Evolutionary conservation across 2,797 vertebrate species (phyloP).

Genomic region (Pseudochirops corinnae): DNA sequence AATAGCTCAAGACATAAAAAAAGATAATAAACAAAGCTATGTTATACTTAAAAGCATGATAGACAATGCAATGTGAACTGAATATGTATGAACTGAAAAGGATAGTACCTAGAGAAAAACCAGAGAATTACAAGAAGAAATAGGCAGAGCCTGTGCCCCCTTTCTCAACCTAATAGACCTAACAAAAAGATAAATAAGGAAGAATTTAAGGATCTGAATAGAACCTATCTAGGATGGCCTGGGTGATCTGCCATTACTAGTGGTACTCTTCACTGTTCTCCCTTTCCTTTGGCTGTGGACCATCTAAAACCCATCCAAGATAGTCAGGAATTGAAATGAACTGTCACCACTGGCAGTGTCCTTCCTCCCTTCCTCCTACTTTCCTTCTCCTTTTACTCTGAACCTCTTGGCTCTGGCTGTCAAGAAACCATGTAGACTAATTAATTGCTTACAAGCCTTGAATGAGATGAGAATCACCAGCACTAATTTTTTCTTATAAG

Average conservation of each 20-base stretch:
- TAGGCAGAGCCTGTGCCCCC: background rate
- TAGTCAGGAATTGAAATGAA: background rate
- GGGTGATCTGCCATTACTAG: background rate
- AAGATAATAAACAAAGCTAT: background rate
- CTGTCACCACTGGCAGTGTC: background rate
- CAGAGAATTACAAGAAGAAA: background rate
- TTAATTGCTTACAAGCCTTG: background rate
- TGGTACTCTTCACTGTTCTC: background rate
- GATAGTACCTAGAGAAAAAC: background rate
- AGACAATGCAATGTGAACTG: background rate
- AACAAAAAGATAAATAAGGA: background rate
- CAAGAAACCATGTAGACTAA: background rate
- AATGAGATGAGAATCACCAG: background rate
- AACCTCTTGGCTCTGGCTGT: background rate
- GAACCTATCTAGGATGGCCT: background rate
- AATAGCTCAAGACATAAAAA: background rate
- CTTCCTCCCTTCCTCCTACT: background rate
- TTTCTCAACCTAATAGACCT: background rate
- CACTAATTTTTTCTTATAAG: background rate
- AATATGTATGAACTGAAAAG: background rate
- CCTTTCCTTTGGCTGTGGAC: background rate
- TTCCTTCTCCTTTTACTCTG: background rate
- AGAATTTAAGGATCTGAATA: background rate
- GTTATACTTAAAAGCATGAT: background rate
- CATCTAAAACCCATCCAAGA: background rate